phyloP scores from a whole-genome alignment of 2,888 invertebrate species.

The Bombylius major region DNA sequence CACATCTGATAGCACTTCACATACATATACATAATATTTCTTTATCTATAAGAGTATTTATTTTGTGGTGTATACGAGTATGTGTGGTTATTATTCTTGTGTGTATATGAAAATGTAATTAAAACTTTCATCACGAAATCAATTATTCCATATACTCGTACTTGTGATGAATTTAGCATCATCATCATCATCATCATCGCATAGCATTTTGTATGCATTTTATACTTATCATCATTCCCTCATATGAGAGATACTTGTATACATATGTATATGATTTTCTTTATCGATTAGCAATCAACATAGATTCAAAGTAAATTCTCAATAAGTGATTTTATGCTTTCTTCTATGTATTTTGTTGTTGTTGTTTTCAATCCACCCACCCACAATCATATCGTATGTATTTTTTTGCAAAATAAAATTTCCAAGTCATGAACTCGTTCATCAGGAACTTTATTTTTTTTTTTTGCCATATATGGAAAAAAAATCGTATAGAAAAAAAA shows the following conservation, averaged over 20 bases:
- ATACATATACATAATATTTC: too few relatives aligned
- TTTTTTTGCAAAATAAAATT: not conserved
- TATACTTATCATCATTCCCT: not conserved
- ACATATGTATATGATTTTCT: not conserved
- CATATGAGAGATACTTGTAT: not conserved
- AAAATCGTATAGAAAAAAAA: too few relatives aligned
- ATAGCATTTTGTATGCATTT: not conserved
- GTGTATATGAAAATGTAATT: slow-evolving; percentile 10
- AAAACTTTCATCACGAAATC: slow-evolving; percentile 15
- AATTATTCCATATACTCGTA: slow-evolving; percentile 7
- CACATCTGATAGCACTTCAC: too few relatives aligned
- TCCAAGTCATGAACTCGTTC: not conserved
- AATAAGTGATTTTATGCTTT: not conserved
- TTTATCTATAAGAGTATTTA: too few relatives aligned
- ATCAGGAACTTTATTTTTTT: not conserved
- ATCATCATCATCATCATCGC: too few relatives aligned
- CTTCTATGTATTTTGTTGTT: too few relatives aligned
- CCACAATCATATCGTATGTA: not conserved
- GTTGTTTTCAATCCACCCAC: not conserved
- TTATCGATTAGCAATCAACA: not conserved
- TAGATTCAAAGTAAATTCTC: not conserved
- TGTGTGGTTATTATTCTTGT: too few relatives aligned
- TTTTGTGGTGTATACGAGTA: too few relatives aligned
- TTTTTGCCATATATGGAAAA: not conserved
- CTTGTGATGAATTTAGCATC: not conserved